Evolutionary conservation across 2,113 vertebrate species (phyloP), one percentile per base, ranked within the genome.

Genomic region (Rhombomys opimus): DNA sequence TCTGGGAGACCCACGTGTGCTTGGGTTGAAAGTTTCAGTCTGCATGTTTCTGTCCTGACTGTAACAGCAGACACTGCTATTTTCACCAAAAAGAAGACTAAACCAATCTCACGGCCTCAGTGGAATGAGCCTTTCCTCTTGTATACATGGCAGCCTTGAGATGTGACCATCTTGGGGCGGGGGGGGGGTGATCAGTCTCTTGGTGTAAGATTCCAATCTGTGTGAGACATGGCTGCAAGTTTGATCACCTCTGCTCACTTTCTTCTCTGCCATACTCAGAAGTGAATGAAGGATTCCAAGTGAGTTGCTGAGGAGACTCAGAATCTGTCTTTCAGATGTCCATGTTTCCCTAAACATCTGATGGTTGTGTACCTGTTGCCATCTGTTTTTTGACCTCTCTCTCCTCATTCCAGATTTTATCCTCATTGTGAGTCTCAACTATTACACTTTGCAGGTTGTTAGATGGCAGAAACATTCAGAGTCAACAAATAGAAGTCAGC

Each of bases 111-210:
- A 0, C 50, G 38, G 32, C 41, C 35, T 27, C 2, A 0, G 0
- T 4, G 38, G 61, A 35, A 6, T 0, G 18, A 61, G 52, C 0
- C 4, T 63, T 0, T 0, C 2, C 25, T 25, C 22, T 2, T 3
- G 9, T 0, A n/a, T 0, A 0, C n/a, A 7, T 1, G 41, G 57
- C 23, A 38, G 32, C 38, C 59, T 50, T 14, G 3, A 46, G 41
- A 4, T 0, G 3, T 18, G 20, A 78, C 63, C 14, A 7, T 73
- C 14, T 2, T 2, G 41, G 41, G 41, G 41, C 41, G 41, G 41
- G 41, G 57, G 7, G 10, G 46, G 1, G 0, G 6, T 1, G 76
- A 3, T 10, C 54, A 54, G 14, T 59, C 46, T 95, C 63, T 68
- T 35, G 32, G 25, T 3, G 4, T 25, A 61, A 27, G 20, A 35